Percentiles rank a stretch among this genome's conserved stretches.
These are phyloP conservation scores for Copidosoma floridanum DNA, from an alignment of 1,140 invertebrate genomes.

Conservation along the genomic window DNA sequence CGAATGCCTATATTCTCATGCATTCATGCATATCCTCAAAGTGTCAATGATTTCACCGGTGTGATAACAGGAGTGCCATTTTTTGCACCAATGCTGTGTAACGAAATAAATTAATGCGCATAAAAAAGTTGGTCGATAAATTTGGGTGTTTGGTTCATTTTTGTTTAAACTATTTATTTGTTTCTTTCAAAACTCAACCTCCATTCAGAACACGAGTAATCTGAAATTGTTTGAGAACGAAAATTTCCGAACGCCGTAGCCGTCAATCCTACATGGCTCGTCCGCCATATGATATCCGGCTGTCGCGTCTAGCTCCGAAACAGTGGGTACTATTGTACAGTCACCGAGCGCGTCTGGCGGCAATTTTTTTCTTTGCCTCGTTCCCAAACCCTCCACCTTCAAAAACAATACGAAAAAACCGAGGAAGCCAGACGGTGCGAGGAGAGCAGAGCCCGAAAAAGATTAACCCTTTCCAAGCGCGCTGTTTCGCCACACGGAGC, in stretches of 20 bases:
- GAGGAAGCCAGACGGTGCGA: neutral
- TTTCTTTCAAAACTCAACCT: too few species aligned
- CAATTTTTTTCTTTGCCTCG: conserved; percentile 28
- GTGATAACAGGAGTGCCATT: too few species aligned
- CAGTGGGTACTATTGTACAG: conserved; percentile 25
- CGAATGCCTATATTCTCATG: too few species aligned
- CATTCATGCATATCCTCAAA: too few species aligned
- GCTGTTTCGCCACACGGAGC: conserved; percentile 41
- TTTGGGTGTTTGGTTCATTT: too few species aligned
- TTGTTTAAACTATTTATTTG: too few species aligned
- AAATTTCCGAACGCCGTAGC: conserved; percentile 21
- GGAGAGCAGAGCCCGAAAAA: conserved; percentile 35
- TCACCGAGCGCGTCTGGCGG: conserved; percentile 16
- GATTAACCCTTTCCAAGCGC: conserved; percentile 49
- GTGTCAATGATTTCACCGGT: too few species aligned
- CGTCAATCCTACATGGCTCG: conserved; percentile 29
- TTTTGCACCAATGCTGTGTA: too few species aligned
- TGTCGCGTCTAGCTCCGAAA: too few species aligned
- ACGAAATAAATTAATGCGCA: too few species aligned
- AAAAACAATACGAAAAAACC: conserved; percentile 26
- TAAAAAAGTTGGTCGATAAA: too few species aligned
- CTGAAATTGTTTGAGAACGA: conserved; percentile 12
- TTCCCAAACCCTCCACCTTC: neutral
- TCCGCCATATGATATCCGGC: conserved; percentile 10
- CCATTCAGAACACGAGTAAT: too few species aligned